Conservation (phyloP, 2,888 invertebrate genomes). For the Slavum lentiscoides region DNA sequence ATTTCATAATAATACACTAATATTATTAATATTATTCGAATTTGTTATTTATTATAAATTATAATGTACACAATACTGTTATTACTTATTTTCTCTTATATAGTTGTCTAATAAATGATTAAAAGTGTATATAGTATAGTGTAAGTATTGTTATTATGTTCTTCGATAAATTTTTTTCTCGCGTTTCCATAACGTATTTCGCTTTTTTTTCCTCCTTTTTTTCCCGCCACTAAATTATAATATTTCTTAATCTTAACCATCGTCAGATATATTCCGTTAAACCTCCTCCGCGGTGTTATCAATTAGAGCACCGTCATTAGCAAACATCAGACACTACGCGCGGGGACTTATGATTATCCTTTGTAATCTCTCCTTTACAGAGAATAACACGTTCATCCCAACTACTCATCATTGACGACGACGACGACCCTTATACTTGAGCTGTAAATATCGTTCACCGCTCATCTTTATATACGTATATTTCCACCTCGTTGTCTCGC, state of each 20-base stretch:
- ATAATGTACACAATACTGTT: too few species aligned
- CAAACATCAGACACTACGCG: conserved; percentile 31
- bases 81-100: too few species aligned
- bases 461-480: too few species aligned
- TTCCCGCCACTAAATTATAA: conserved; percentile 7
- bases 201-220: background rate
- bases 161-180: too few species aligned
- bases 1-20: too few species aligned
- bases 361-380: conserved; percentile 32
- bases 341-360: conserved; percentile 37
- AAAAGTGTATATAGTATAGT: too few species aligned
- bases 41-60: too few species aligned
- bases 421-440: conserved; percentile 1
- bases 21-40: too few species aligned
- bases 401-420: conserved; percentile 20
- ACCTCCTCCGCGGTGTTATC: conserved; percentile 15
- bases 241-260: conserved; percentile 36
- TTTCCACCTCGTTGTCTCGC: too few species aligned
- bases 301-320: conserved; percentile 48
- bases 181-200: background rate
- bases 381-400: conserved; percentile 31
- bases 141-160: too few species aligned
- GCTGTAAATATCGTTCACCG: background rate
- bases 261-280: background rate
- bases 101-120: too few species aligned